Evolutionary conservation across 2,113 vertebrate species (phyloP).

Genomic region (pig (Sus scrofa)): T2T-Sscrofa CM000812.6:151560001-151560500

Average conservation of each 20-base stretch:
- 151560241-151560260: neutral
- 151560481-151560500: neutral
- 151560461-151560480: neutral
- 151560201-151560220: neutral
- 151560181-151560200: neutral
- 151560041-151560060: neutral
- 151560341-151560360: neutral
- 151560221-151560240: neutral
- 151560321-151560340: neutral
- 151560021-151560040: neutral
- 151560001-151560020: neutral
- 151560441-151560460: neutral
- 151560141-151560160: conserved; percentile 32
- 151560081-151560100: conserved; percentile 7
- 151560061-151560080: neutral
- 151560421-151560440: neutral
- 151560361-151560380: neutral
- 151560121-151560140: conserved; percentile 11
- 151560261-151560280: neutral
- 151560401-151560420: neutral
- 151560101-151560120: neutral
- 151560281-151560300: neutral
- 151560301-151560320: neutral
- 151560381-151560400: neutral
- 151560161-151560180: neutral